These are phyloP conservation scores for Danio rerio DNA, from an alignment of 2,113 vertebrate species.

Conservation along the genomic window GRCz12tu NC_133193.1:14299001-14299500, in stretches of 20 bases:
- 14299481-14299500: neutral
- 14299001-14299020: conserved; percentile 40
- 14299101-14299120: neutral
- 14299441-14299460: neutral
- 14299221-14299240: too few species aligned
- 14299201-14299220: neutral
- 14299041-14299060: conserved; percentile 3
- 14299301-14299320: too few species aligned
- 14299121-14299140: neutral
- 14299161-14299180: neutral
- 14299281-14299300: too few species aligned
- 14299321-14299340: too few species aligned
- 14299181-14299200: neutral
- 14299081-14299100: neutral
- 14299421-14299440: neutral
- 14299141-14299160: neutral
- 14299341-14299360: neutral
- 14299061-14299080: neutral
- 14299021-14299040: conserved; percentile 22
- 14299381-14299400: neutral
- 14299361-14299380: neutral
- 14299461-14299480: neutral
- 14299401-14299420: neutral
- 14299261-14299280: too few species aligned
- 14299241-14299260: too few species aligned